Evolutionary conservation across 2,113 vertebrate genomes (phyloP).

Genomic region (Brienomyrus longianalis): DNA sequence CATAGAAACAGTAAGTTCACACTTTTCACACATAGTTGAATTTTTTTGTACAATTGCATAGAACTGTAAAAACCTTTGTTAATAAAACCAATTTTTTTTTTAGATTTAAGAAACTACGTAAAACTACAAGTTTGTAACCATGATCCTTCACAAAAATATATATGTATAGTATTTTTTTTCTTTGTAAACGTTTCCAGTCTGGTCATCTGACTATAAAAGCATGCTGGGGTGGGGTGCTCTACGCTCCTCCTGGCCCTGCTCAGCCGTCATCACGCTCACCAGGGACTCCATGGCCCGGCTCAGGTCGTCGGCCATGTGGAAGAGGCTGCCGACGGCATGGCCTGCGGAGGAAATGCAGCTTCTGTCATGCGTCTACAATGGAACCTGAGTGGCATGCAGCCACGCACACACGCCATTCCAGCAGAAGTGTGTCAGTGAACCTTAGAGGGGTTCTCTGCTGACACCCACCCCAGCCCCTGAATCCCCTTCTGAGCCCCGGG

Average conservation of each 20-base stretch:
- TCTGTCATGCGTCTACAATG: not conserved
- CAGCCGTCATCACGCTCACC: slow-evolving; percentile 87
- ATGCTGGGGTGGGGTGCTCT: slow-evolving; percentile 44
- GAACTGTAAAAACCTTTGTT: slow-evolving; percentile 96
- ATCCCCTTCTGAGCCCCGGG: not conserved
- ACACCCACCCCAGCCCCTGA: not conserved
- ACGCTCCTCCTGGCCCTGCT: slow-evolving; percentile 78
- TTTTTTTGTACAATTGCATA: slow-evolving; percentile 99
- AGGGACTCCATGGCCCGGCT: slow-evolving; percentile 90
- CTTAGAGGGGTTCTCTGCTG: not conserved
- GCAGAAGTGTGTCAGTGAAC: not conserved
- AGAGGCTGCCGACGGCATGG: slow-evolving; percentile 84
- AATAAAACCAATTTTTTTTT: slow-evolving; percentile 90
- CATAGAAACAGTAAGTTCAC: slow-evolving; percentile 90
- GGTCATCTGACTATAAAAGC: slow-evolving; percentile 94
- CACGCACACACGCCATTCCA: not conserved
- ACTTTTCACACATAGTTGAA: slow-evolving; percentile 72
- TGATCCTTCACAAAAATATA: slow-evolving; percentile 99
- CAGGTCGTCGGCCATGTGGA: slow-evolving; percentile 91
- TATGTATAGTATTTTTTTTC: slow-evolving; percentile 84
- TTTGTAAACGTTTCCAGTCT: slow-evolving; percentile 99
- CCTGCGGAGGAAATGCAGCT: slow-evolving; percentile 55
- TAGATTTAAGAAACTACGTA: slow-evolving; percentile 99
- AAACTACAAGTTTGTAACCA: slow-evolving; percentile 94
- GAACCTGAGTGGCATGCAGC: not conserved